Base-by-base conservation (phyloP, 2,113 vertebrate genomes). In the Actinemys pallida region DNA sequence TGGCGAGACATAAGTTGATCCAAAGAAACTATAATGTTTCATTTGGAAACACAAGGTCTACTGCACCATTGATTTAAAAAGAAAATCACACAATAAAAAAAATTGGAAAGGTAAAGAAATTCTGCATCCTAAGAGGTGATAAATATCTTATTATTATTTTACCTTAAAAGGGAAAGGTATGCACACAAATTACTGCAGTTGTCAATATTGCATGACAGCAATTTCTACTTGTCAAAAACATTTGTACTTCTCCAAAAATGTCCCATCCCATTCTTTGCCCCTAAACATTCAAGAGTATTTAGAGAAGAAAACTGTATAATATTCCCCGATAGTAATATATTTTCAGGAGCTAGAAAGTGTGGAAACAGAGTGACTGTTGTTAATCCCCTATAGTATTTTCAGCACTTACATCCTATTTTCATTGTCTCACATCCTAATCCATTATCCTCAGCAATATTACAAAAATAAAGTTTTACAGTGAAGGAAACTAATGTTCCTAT, bases 381-480 rank as follows among this genome's bases (percentile, higher is more conserved):
- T 88, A 92, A 93, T 94, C 84, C 86, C 93, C 35, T 5, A 4
- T 84, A 90, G 93, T 95, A 90, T 96, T 97, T 97, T 47, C 95
- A 92, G 93, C 93, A 89, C 93, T 96, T 94, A 96, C 95, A 95
- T 94, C 95, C 93, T 89, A 96, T 97, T 97, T 97, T 96, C 97
- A 96, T 96, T 97, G 97, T 97, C 96, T 95, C 92, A 49, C 87
- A 3, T 56, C 93, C 86, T 91, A 95, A 95, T 96, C 96, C 96
- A 96, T 96, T 97, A 96, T 92, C 91, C 86, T 94, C 93, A 85
- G 85, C 94, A 82, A 95, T 97, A 96, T 97, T 97, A 97, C 96
- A 95, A 97, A 97, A 97, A 96, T 95, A 96, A 97, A 97, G 96
- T 97, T 97, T 96, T 94, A 97, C 96, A 93, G 96, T 93, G 92